phyloP scores from a whole-genome alignment of 2,888 invertebrate genomes.

The Tiphia femorata region DNA sequence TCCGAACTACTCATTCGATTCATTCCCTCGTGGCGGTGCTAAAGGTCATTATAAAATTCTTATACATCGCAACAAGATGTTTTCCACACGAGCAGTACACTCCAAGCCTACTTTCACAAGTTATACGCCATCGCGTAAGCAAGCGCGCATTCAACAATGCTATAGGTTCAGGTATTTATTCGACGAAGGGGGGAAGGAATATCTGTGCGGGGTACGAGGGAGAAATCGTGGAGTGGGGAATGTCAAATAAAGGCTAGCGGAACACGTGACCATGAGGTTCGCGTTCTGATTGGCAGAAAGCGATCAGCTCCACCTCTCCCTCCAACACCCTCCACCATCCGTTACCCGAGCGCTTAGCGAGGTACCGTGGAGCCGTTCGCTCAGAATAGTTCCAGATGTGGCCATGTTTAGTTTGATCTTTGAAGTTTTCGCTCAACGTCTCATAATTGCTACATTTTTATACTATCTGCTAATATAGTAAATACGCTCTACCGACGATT shows the following conservation, averaged over 20 bases:
- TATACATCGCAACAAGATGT: no score
- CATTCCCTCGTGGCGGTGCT: no score
- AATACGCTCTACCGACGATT: conserved; percentile 55
- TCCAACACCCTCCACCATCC: conserved; percentile 25
- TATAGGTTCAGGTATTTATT: background rate
- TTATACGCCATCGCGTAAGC: background rate
- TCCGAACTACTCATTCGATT: no score
- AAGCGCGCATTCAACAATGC: background rate
- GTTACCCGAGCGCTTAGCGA: conserved; percentile 30
- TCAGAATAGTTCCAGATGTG: conserved; percentile 69
- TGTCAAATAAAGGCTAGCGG: conserved; percentile 23
- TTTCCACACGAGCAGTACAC: conserved; percentile 22
- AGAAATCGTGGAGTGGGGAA: conserved; percentile 23
- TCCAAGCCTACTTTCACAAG: conserved; percentile 14
- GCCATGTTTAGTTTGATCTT: conserved; percentile 68
- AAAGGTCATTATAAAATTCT: no score
- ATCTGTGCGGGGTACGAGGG: conserved; percentile 2
- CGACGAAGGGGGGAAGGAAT: background rate
- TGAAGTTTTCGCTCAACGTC: conserved; percentile 63
- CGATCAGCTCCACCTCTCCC: conserved; percentile 34
- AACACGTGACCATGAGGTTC: conserved; percentile 44
- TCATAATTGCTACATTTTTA: conserved; percentile 49
- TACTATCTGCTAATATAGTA: conserved; percentile 50
- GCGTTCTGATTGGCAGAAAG: conserved; percentile 41
- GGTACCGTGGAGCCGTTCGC: conserved; percentile 48